phyloP scores from a whole-genome alignment of 2,797 vertebrate genomes.

The Sebastes kiyomatsui region DNA sequence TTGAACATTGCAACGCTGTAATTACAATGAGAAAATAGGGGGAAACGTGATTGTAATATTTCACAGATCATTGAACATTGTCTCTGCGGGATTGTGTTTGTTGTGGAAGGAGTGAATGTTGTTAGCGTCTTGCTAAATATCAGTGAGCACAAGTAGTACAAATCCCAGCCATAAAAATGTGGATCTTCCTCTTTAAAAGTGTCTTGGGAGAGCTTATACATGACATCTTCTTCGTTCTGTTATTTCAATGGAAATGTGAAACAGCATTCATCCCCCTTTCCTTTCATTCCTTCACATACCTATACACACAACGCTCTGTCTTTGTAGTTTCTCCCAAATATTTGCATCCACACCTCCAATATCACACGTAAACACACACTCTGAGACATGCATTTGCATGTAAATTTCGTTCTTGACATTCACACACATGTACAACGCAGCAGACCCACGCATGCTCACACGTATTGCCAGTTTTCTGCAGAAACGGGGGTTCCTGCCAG shows the following conservation, averaged over 20 bases:
- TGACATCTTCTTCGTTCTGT: background rate
- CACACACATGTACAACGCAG: slow-evolving; percentile 13
- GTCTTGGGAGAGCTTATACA: background rate
- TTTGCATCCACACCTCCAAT: background rate
- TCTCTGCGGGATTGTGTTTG: background rate
- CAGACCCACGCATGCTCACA: slow-evolving; percentile 5
- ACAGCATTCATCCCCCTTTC: background rate
- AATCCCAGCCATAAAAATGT: background rate
- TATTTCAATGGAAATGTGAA: slow-evolving; percentile 3
- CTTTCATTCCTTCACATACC: background rate
- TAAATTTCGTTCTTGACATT: slow-evolving; percentile 31
- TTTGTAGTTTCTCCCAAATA: slow-evolving; percentile 14
- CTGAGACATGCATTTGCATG: slow-evolving; percentile 25
- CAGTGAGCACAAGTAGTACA: background rate
- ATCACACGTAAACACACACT: background rate
- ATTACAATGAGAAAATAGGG: background rate
- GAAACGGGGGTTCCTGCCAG: slow-evolving; percentile 49
- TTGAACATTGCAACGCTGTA: background rate
- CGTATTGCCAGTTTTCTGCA: slow-evolving; percentile 21
- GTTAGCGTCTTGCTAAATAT: background rate
- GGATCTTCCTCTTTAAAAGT: background rate
- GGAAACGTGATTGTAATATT: background rate
- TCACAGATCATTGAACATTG: background rate
- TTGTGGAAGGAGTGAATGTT: background rate
- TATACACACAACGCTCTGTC: background rate